A percentile compares a stretch with the other conserved stretches of the same genome.
These are phyloP conservation scores for Vidua macroura DNA, from an alignment of 2,113 vertebrate genomes.

Conservation along the genomic window DNA sequence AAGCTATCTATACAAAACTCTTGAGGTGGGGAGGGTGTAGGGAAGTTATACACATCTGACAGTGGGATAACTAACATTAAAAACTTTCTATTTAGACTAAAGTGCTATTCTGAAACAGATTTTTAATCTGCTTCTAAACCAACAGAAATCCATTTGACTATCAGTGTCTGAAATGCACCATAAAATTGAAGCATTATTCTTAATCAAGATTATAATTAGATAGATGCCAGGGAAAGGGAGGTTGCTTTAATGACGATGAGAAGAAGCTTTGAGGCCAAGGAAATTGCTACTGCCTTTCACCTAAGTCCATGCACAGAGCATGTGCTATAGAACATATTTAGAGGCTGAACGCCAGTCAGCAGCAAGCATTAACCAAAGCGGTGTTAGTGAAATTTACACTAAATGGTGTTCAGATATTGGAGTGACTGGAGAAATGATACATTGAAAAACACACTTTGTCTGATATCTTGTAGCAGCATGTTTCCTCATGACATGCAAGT, in stretches of 20 bases:
- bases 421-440: neutral
- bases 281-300: neutral
- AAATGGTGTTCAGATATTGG: neutral
- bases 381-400: neutral
- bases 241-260: neutral
- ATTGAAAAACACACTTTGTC: neutral
- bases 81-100: neutral
- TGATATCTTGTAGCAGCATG: neutral
- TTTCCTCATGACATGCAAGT: neutral
- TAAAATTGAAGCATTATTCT: neutral
- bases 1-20: neutral
- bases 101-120: neutral
- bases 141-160: neutral
- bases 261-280: neutral
- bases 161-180: neutral
- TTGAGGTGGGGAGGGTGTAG: neutral
- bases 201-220: neutral
- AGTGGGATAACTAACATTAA: neutral
- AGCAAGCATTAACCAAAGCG: neutral
- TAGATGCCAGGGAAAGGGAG: neutral
- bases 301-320: neutral
- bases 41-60: neutral
- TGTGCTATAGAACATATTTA: neutral
- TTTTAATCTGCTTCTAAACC: neutral
- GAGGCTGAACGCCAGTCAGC: neutral